These are phyloP conservation scores for Trichomycterus rosablanca DNA, from an alignment of 2,113 vertebrate species.

Conservation along the genomic window DNA sequence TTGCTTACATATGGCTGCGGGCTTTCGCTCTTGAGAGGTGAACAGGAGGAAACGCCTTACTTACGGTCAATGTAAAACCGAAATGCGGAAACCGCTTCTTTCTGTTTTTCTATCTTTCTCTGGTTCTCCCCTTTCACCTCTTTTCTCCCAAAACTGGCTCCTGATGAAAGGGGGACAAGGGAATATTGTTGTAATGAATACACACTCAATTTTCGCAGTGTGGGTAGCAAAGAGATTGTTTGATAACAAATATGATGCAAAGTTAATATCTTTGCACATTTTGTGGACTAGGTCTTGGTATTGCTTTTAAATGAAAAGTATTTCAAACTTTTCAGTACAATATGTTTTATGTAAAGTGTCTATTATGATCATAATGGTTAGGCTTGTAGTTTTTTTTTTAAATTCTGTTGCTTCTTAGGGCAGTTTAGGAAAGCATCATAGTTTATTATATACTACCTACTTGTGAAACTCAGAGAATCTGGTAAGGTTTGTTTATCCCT, in stretches of 20 bases:
- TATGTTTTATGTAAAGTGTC: too few relatives aligned
- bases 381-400: too few relatives aligned
- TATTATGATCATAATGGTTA: too few relatives aligned
- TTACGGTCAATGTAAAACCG: conserved; percentile 67
- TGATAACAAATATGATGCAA: conserved; percentile 70
- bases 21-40: conserved; percentile 56
- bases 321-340: conserved; percentile 62
- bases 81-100: conserved; percentile 53
- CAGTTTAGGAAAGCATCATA: too few relatives aligned
- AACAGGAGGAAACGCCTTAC: conserved; percentile 59
- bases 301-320: conserved; percentile 64
- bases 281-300: conserved; percentile 54
- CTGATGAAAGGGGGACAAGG: conserved; percentile 50
- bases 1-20: conserved; percentile 46
- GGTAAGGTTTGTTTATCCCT: conserved; percentile 24
- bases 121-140: conserved; percentile 4
- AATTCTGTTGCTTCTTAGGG: too few relatives aligned
- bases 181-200: conserved; percentile 52
- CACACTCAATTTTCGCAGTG: conserved; percentile 61
- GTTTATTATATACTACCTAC: too few relatives aligned
- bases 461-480: too few relatives aligned
- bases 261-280: conserved; percentile 65
- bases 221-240: conserved; percentile 59
- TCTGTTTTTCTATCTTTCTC: conserved; percentile 41
- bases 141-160: conserved; percentile 33